A percentile compares a stretch with the other conserved stretches of the same genome.
These are phyloP conservation scores for Silurus meridionalis DNA, from an alignment of 2,113 vertebrate genomes.

Conservation along the genomic window DNA sequence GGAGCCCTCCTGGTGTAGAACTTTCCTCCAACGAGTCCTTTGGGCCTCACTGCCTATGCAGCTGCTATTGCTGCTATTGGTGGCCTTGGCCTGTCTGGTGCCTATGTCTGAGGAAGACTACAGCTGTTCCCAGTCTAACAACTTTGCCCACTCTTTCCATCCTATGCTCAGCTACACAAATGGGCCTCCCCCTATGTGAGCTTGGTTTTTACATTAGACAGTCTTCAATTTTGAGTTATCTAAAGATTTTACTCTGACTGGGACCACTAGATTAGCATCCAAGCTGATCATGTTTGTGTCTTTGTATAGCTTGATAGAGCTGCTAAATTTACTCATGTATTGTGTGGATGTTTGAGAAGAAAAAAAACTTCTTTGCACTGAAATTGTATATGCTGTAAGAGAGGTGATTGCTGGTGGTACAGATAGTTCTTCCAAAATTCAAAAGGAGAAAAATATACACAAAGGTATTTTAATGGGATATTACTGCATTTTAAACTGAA, in stretches of 20 bases:
- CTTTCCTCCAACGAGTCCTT: slow-evolving; percentile 83
- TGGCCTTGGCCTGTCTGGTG: slow-evolving; percentile 85
- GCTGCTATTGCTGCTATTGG: slow-evolving; percentile 82
- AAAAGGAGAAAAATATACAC: slow-evolving; percentile 15
- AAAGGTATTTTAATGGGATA: slow-evolving; percentile 27
- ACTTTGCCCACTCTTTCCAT: slow-evolving; percentile 90
- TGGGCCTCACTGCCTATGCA: slow-evolving; percentile 88
- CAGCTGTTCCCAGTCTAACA: slow-evolving; percentile 88
- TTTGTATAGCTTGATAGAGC: slow-evolving; percentile 44
- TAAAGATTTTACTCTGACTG: neutral
- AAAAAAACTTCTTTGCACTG: slow-evolving; percentile 46
- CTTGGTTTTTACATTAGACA: neutral
- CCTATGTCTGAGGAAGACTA: slow-evolving; percentile 87
- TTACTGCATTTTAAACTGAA: slow-evolving; percentile 44
- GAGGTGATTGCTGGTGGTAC: slow-evolving; percentile 19
- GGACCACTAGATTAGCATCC: slow-evolving; percentile 32
- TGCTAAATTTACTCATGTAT: slow-evolving; percentile 28
- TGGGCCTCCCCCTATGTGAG: slow-evolving; percentile 91
- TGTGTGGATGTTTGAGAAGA: slow-evolving; percentile 34
- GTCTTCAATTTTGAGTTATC: neutral
- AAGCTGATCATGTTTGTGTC: slow-evolving; percentile 37
- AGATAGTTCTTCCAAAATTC: slow-evolving; percentile 44
- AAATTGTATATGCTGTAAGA: slow-evolving; percentile 29
- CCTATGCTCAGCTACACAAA: slow-evolving; percentile 94
- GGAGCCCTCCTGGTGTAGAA: slow-evolving; percentile 40